Conservation (phyloP, 2,888 invertebrate species). For the Girardia tigrina region DNA sequence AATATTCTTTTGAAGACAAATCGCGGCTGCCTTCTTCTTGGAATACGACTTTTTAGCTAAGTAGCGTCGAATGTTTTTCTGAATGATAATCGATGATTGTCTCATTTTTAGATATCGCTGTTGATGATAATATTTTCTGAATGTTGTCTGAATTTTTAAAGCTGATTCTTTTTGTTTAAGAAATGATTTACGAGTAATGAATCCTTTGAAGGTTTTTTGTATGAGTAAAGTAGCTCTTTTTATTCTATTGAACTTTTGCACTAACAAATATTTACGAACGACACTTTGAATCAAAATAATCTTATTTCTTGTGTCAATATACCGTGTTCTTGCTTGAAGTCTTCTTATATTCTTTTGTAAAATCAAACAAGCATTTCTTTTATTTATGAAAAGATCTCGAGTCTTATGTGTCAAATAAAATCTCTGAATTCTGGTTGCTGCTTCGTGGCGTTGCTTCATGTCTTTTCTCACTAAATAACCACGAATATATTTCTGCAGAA, state of each 20-base stretch:
- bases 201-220: background rate
- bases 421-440: background rate
- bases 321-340: background rate
- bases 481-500: background rate
- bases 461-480: background rate
- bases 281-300: background rate
- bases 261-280: background rate
- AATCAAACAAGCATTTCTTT: background rate
- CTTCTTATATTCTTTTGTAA: background rate
- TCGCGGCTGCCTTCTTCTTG: background rate
- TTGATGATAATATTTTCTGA: background rate
- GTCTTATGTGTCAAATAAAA: background rate
- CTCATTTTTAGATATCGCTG: background rate
- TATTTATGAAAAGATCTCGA: background rate
- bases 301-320: background rate
- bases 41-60: background rate
- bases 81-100: background rate
- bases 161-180: background rate
- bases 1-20: background rate
- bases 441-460: background rate
- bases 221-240: background rate
- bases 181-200: background rate
- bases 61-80: background rate
- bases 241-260: background rate
- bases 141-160: background rate